Percentiles rank a stretch among this genome's conserved stretches.
Evolutionary conservation across 2,888 invertebrate species (phyloP).

Genomic region (Drosophila mettleri): DNA sequence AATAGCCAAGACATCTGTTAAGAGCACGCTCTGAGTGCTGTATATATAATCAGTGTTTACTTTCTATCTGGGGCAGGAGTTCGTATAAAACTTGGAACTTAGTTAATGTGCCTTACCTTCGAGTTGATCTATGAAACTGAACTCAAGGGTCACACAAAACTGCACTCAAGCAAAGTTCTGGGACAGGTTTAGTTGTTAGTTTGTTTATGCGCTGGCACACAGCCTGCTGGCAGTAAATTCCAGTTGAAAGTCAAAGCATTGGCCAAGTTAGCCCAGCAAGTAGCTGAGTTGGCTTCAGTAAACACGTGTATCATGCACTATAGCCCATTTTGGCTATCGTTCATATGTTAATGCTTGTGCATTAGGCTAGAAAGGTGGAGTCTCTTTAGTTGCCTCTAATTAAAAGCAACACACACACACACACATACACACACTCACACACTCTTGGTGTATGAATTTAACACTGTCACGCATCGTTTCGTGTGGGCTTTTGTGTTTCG

Average conservation of each 20-base stretch:
- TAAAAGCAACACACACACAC: conserved; percentile 58
- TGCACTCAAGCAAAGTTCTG: conserved; percentile 24
- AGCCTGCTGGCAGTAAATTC: conserved; percentile 12
- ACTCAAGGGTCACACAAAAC: conserved; percentile 35
- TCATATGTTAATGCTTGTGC: conserved; percentile 75
- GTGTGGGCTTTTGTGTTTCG: conserved; percentile 54
- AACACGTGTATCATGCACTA: conserved; percentile 24
- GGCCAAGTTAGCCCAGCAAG: conserved; percentile 49
- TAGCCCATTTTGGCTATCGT: conserved; percentile 60
- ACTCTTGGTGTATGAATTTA: conserved; percentile 49
- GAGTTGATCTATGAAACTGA: conserved; percentile 41
- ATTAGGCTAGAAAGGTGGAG: conserved; percentile 47
- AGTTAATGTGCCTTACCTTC: conserved; percentile 27
- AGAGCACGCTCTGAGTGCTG: conserved; percentile 5
- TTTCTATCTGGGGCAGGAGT: conserved; percentile 17
- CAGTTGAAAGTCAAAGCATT: conserved; percentile 33
- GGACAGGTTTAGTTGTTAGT: conserved; percentile 37
- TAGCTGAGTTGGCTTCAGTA: conserved; percentile 39
- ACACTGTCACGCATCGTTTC: conserved; percentile 78
- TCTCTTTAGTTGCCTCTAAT: conserved; percentile 70
- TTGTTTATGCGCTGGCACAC: conserved; percentile 46
- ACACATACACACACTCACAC: conserved; percentile 24
- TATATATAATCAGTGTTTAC: conserved; percentile 11
- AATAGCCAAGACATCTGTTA: background rate
- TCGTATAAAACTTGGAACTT: conserved; percentile 9